Evolutionary conservation across 2,888 invertebrate species (phyloP).

Genomic region (Periphyllus acericola): DNA sequence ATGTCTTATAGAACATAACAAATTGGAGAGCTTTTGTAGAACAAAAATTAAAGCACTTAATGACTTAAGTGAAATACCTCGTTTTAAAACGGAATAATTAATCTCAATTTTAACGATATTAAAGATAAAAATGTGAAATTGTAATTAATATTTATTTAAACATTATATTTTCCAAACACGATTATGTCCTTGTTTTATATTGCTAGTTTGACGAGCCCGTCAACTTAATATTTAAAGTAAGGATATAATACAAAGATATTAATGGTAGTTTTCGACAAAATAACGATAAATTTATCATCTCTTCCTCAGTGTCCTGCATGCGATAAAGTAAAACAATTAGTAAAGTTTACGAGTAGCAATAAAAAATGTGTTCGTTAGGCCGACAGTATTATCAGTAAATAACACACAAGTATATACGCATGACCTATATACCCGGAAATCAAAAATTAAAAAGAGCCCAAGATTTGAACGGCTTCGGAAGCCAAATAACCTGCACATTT

Average conservation of each 20-base stretch:
- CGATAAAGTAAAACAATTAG: not conserved
- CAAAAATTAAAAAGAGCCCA: not conserved
- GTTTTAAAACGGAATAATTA: not conserved
- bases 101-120: not conserved
- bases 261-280: not conserved
- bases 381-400: not conserved
- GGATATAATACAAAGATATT: not conserved
- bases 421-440: constrained; percentile 33
- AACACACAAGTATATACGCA: not conserved
- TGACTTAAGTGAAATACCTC: not conserved
- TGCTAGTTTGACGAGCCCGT: not conserved
- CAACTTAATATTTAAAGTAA: not conserved
- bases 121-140: not conserved
- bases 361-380: not conserved
- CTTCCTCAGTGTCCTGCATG: not conserved
- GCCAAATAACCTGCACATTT: constrained; percentile 23
- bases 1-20: not conserved
- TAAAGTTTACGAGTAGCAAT: not conserved
- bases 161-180: not conserved
- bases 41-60: not conserved
- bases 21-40: not conserved
- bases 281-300: not conserved
- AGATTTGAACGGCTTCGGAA: constrained; percentile 51
- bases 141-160: not conserved
- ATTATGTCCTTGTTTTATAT: not conserved